Base-by-base conservation (phyloP, 2,888 invertebrate species). In the Lasioglossum pauxillum region DNA sequence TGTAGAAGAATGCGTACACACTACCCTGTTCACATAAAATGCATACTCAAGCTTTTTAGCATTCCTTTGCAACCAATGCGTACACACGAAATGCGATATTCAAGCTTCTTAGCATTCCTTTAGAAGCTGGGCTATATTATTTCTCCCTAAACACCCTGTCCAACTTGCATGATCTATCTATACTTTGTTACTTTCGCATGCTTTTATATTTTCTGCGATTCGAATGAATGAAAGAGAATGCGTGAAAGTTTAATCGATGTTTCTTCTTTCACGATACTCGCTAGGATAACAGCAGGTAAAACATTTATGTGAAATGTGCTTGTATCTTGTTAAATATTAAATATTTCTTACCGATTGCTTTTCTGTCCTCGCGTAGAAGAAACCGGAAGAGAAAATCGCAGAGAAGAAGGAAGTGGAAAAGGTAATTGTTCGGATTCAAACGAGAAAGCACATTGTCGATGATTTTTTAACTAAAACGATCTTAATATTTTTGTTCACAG, bases 321-420 rank as follows among this genome's bases (percentile, higher is more conserved):
- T 73, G 72, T 27, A 2, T 14, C n/a, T 67, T 94, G 83, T 91
- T 92, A 57, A 46, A 38, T 69, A 53, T 60, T 69, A 31, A 78
- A 71, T 49, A 46, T 27, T 77, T 19, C 67, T 57, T 75, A 1
- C 38, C 12, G 73, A 27, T 75, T 46, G 69, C 76, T 57, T 82
- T 82, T 82, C 78, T 79, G 8, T 81, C 67, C 57, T 69, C 79
- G 27, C 86, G 10, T 57, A 93, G 94, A 94, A 95, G 72, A 93
- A 93, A 80, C 85, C 90, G 8, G 92, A 92, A 27, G 95, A 96
- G 31, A 96, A 96, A 93, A 93, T 95, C 31, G 96, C 96, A 89
- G 96, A 95, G 84, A 96, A 96, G 91, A 96, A 96, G 89, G 95
- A 95, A 81, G 90, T 91, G 60, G 93, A 94, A 90, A 94, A 94